phyloP scores from a whole-genome alignment of 2,888 invertebrate genomes.

The Sympetrum striolatum region DNA sequence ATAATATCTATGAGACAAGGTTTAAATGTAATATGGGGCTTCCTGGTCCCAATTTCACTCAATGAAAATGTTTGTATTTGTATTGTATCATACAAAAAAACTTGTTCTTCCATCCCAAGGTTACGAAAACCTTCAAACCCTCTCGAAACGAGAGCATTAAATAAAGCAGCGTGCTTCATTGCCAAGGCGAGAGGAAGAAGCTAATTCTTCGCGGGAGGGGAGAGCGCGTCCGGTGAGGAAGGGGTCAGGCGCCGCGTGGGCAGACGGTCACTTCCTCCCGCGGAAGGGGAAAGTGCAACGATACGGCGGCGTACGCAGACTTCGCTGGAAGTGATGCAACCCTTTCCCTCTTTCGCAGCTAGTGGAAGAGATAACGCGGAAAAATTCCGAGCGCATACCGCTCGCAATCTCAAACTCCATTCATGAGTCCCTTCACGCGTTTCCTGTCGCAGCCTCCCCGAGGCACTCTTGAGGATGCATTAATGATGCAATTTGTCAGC shows the following conservation, averaged over 20 bases:
- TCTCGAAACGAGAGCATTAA: neutral
- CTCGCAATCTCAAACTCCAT: neutral
- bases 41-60: no score
- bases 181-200: neutral
- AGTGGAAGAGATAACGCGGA: neutral
- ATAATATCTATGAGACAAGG: no score
- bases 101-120: no score
- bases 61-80: no score
- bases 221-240: conserved; percentile 10
- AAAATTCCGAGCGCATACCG: neutral
- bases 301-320: neutral
- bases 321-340: no score
- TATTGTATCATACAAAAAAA: no score
- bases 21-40: no score
- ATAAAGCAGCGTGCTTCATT: neutral
- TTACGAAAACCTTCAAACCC: neutral
- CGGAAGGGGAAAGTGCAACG: neutral
- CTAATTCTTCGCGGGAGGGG: neutral
- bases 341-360: no score
- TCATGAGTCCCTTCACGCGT: conserved; percentile 24
- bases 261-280: neutral
- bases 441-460: neutral
- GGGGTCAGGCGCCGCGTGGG: neutral
- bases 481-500: no score
- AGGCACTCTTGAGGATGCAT: neutral